A percentile compares a stretch with the other conserved stretches of the same genome.
These are phyloP conservation scores for Dioctria rufipes DNA, from an alignment of 2,888 invertebrate genomes.

Conservation along the genomic window DNA sequence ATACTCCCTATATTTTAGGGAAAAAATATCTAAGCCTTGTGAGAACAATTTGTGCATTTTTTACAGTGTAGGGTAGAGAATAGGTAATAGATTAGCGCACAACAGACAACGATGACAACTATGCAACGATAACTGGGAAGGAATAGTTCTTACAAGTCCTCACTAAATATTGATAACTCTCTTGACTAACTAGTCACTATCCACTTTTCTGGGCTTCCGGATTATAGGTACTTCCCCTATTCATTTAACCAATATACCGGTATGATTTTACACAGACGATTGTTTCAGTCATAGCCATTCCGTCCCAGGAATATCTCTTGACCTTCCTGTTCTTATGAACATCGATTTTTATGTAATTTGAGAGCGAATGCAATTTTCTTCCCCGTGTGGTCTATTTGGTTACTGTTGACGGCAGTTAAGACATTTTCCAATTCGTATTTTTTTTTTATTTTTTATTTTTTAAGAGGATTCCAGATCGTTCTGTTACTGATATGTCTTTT, in stretches of 20 bases:
- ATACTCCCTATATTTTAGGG: too few species aligned
- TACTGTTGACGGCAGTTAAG: not conserved
- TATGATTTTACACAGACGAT: not conserved
- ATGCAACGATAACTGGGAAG: too few species aligned
- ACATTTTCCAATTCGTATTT: slow-evolving; percentile 32
- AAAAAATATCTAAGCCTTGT: too few species aligned
- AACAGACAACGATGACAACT: too few species aligned
- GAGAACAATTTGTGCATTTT: too few species aligned
- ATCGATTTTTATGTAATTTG: slow-evolving; percentile 42
- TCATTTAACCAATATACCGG: not conserved
- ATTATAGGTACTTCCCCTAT: slow-evolving; percentile 18
- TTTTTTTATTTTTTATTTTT: not conserved
- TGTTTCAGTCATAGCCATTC: not conserved
- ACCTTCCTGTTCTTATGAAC: slow-evolving; percentile 37
- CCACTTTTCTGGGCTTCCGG: not conserved
- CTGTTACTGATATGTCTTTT: slow-evolving; percentile 4
- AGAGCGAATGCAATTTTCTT: slow-evolving; percentile 36
- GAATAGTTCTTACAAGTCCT: too few species aligned
- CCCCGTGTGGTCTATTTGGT: not conserved
- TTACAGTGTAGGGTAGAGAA: too few species aligned
- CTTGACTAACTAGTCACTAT: slow-evolving; percentile 26
- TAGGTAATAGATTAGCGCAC: too few species aligned
- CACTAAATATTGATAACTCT: not conserved
- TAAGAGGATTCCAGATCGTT: not conserved
- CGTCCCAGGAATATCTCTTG: not conserved